Evolutionary conservation across 2,113 vertebrate genomes (phyloP), one percentile per base, ranked within the genome.

Genomic region (Struthio camelus): DNA sequence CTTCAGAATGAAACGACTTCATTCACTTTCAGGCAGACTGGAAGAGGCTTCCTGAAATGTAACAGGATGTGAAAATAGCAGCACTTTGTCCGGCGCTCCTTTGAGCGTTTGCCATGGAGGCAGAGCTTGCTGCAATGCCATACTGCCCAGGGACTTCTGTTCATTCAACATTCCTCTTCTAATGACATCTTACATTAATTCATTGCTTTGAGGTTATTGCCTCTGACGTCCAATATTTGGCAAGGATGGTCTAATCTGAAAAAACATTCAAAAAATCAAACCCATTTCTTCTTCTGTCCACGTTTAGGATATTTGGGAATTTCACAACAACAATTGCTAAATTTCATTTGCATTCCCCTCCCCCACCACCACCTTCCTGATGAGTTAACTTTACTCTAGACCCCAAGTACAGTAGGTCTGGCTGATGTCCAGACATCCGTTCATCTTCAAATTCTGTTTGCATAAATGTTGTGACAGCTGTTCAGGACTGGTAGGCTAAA

Each of bases 51-150:
- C 64, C 42, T 89, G 64, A 95, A 87, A 91, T 2, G 1, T 42
- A 75, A 84, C 59, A 90, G 96, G 93, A 95, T 77, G 81, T 93
- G 95, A 92, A 94, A 96, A 61, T 25, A 91, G 85, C 66, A 92
- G 76, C 30, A 11, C 62, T 87, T 87, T 14, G 34, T 56, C 51
- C 80, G 38, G 34, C 58, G 25, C 59, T 93, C 6, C 0, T 1
- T 5, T 11, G 10, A 84, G 38, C 6, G 19, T 73, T 64, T 50
- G 59, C 71, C 25, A 44, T 1, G 5, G 54, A 61, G 75, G 7
- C 17, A 14, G 1, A n/a, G 30, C 67, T 36, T 91, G 59, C 64
- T 83, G 67, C 75, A 95, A 80, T 3, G 3, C 34, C 72, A 65
- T 51, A 10, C 46, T 93, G 85, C 42, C 58, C 9, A 1, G 59